Base-by-base conservation (phyloP, 2,797 vertebrate species). In the Lepus townsendii region DNA sequence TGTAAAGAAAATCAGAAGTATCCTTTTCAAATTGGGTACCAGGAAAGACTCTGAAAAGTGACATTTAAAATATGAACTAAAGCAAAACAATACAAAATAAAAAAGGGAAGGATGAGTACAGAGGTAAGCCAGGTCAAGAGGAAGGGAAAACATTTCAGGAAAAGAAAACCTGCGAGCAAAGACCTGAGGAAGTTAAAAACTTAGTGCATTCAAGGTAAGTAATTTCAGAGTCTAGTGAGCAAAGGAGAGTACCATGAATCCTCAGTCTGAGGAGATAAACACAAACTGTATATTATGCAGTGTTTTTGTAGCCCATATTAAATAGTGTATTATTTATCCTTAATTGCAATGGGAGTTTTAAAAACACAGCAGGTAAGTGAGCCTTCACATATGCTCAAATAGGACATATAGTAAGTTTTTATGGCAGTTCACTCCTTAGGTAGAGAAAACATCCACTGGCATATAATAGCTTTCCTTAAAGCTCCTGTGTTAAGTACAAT, bases 51-150 rank as follows among this genome's bases (percentile, higher is more conserved):
- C 63, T 92, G 27, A 92, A 52, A 86, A 87, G 57, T 93, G 32
- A 91, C 47, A 89, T 60, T 87, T 94, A 89, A 94, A 94, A 85
- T 66, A 52, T 62, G 42, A 94, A 38, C 42, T 71, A 75, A 82
- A 57, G 17, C 54, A 57, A 57, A 57, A 57, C 54, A 38, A 89
- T 65, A 83, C 91, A 89, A 94, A 94, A 85, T 72, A 35, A 62
- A 42, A 94, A 38, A 32, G 54, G 71, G 71, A 82, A 69, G 11
- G n/a, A 72, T 35, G 4, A 77, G 20, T 30, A 95, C 24, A 73
- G 76, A 78, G 60, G 20, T 76, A 26, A 93, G 35, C 20, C 32
- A 88, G 30, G 3, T 88, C 63, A 88, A 93, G 1, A 96, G 42
- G 3, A 88, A 92, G 17, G 16, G 38, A 71, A 68, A 90, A 90